phyloP scores from a whole-genome alignment of 2,797 vertebrate species.

The Platalea minor region DNA sequence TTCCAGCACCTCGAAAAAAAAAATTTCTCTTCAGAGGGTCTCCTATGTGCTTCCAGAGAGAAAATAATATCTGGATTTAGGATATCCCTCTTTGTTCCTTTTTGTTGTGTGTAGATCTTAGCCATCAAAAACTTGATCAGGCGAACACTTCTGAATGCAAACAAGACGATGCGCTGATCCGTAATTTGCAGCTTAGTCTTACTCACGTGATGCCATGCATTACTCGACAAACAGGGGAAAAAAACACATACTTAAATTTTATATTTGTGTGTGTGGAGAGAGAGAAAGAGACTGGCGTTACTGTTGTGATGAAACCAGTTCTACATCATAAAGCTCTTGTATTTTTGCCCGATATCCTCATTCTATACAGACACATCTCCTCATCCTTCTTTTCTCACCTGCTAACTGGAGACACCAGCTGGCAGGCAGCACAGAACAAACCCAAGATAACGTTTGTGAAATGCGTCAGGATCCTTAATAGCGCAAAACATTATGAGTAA shows the following conservation, averaged over 20 bases:
- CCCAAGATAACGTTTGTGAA: not conserved
- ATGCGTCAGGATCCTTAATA: not conserved
- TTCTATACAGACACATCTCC: not conserved
- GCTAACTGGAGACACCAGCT: not conserved
- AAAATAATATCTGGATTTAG: not conserved
- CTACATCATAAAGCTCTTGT: not conserved
- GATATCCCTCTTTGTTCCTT: not conserved
- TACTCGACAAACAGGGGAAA: not conserved
- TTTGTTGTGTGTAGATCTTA: not conserved
- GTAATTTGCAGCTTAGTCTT: not conserved
- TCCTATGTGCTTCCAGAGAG: not conserved
- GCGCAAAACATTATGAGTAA: not conserved
- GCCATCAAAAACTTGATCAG: not conserved
- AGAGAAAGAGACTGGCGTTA: not conserved
- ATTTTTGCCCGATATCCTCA: not conserved
- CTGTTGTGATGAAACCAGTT: not conserved
- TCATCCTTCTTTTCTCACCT: not conserved
- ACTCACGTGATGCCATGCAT: rapidly evolving
- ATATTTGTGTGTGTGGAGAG: rapidly evolving
- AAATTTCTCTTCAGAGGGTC: not conserved
- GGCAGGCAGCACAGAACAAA: not conserved
- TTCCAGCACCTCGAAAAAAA: not conserved
- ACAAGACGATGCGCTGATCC: rapidly evolving
- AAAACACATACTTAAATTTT: not conserved
- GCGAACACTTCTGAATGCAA: not conserved